Evolutionary conservation across 2,797 vertebrate genomes (phyloP).

Genomic region (Sebastes aleutianus): DNA sequence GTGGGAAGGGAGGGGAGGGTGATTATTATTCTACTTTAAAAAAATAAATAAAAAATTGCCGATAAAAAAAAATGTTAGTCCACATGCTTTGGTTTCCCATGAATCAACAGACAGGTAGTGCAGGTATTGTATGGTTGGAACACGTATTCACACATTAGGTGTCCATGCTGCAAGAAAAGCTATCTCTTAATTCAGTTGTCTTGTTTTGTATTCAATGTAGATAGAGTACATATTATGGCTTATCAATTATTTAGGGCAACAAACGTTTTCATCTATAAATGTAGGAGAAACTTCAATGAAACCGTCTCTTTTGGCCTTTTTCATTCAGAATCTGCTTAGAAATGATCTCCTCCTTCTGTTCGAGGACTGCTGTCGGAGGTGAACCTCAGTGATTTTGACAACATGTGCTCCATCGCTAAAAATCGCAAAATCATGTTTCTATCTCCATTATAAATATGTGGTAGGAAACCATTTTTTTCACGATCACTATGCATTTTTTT

Average conservation of each 20-base stretch:
- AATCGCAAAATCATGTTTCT: neutral
- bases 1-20: neutral
- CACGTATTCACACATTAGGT: too few relatives aligned
- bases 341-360: neutral
- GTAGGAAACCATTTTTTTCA: too few relatives aligned
- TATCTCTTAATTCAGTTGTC: too few relatives aligned
- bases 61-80: too few relatives aligned
- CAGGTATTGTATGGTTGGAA: too few relatives aligned
- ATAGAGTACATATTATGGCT: neutral
- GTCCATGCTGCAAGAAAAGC: too few relatives aligned
- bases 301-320: neutral
- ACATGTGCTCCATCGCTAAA: neutral
- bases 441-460: slow-evolving; percentile 13
- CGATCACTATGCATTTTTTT: too few relatives aligned
- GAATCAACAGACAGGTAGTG: too few relatives aligned
- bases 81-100: neutral
- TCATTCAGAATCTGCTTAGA: neutral
- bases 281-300: neutral
- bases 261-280: neutral
- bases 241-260: neutral
- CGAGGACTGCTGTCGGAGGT: neutral
- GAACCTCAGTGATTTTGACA: slow-evolving; percentile 11
- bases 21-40: too few relatives aligned
- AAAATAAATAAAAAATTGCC: too few relatives aligned
- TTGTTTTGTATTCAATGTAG: too few relatives aligned